These are phyloP conservation scores for Amazona ochrocephala DNA, from an alignment of 2,797 vertebrate species.

Conservation along the genomic window DNA sequence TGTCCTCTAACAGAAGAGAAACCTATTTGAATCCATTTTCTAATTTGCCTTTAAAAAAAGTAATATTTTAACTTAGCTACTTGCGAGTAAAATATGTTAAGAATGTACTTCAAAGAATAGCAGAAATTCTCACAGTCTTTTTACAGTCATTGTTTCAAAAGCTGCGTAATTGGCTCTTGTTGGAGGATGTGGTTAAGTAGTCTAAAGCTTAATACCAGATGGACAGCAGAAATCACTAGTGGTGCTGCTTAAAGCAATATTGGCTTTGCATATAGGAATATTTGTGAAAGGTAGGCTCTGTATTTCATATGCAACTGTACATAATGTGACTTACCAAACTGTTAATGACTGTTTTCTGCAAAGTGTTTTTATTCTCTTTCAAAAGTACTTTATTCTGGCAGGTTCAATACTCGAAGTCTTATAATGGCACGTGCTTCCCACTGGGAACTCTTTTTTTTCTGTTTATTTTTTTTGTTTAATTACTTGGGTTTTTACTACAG, in stretches of 20 bases:
- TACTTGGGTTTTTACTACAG: background rate
- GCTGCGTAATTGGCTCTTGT: background rate
- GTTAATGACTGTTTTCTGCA: background rate
- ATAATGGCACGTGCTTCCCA: background rate
- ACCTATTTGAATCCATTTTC: background rate
- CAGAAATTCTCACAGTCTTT: background rate
- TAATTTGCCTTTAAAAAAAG: background rate
- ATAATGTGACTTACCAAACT: background rate
- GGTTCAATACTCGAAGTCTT: background rate
- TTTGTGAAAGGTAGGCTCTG: background rate
- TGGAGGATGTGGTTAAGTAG: background rate
- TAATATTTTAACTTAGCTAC: background rate
- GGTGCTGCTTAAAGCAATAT: constrained; percentile 7
- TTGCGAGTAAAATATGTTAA: background rate
- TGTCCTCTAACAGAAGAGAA: background rate
- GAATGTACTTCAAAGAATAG: background rate
- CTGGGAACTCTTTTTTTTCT: background rate
- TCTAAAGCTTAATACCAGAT: background rate
- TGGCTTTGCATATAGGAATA: background rate
- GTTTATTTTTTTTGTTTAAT: background rate
- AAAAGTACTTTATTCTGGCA: background rate
- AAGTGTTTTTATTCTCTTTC: background rate
- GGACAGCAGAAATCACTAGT: background rate
- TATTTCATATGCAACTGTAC: background rate
- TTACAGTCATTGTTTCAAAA: background rate